phyloP scores from a whole-genome alignment of 1,140 invertebrate species.

The Popillia japonica region DNA sequence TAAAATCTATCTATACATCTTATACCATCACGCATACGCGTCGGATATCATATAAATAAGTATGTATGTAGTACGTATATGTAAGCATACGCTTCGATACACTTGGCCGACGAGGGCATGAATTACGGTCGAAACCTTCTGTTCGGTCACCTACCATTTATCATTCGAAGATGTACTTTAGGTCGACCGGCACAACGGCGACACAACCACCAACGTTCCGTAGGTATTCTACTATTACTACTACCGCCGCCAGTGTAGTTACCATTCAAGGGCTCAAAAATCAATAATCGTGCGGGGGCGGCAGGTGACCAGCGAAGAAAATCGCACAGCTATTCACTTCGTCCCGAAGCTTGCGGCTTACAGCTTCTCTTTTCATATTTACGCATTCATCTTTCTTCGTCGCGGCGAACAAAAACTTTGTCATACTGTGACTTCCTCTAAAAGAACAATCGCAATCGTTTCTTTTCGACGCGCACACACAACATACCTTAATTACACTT shows the following conservation, averaged over 20 bases:
- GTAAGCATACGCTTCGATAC: not conserved
- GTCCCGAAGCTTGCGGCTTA: too few relatives aligned
- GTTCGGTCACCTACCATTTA: conserved; percentile 2
- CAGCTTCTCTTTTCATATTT: too few relatives aligned
- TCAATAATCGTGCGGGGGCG: not conserved
- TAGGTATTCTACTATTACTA: not conserved
- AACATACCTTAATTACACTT: too few relatives aligned
- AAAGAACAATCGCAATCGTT: too few relatives aligned
- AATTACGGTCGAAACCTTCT: not conserved
- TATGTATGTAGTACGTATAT: too few relatives aligned
- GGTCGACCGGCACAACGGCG: not conserved
- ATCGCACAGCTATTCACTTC: not conserved
- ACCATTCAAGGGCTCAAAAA: not conserved
- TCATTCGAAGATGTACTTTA: not conserved
- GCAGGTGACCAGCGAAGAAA: not conserved
- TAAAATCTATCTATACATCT: too few relatives aligned
- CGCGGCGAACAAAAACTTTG: too few relatives aligned
- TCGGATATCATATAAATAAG: too few relatives aligned
- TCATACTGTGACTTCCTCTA: too few relatives aligned
- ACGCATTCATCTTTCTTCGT: too few relatives aligned
- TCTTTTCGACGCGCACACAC: too few relatives aligned
- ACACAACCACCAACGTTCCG: not conserved
- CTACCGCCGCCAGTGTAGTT: too few relatives aligned
- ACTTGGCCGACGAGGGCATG: not conserved
- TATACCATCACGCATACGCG: not conserved